Evolutionary conservation across 2,113 vertebrate species (phyloP).

Genomic region (Bufo bufo): DNA sequence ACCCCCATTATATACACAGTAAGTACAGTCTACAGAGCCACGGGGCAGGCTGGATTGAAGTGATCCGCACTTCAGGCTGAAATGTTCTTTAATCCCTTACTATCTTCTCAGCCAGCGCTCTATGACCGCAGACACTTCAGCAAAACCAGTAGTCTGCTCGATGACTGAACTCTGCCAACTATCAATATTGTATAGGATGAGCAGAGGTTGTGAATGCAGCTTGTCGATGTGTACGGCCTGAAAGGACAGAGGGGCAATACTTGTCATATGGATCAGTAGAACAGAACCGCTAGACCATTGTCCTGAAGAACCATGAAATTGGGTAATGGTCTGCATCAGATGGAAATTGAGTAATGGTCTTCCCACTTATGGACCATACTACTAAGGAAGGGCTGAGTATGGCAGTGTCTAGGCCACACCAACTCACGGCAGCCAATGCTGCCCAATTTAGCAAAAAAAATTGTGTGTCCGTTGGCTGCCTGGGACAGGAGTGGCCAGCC

Average conservation of each 20-base stretch:
- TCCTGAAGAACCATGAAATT: too few relatives aligned
- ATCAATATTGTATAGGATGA: neutral
- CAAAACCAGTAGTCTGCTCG: neutral
- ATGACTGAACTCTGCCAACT: neutral
- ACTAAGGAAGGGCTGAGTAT: too few relatives aligned
- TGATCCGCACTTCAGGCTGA: neutral
- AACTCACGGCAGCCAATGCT: too few relatives aligned
- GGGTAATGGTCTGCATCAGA: too few relatives aligned
- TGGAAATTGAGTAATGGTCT: too few relatives aligned
- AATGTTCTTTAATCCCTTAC: neutral
- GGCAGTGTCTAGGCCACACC: too few relatives aligned
- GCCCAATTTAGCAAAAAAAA: too few relatives aligned
- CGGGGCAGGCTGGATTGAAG: neutral
- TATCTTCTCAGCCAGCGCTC: neutral
- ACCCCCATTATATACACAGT: neutral
- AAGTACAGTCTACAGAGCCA: neutral
- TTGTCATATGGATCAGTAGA: neutral
- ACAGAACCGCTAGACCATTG: too few relatives aligned
- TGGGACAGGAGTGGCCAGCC: too few relatives aligned
- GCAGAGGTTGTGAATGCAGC: neutral
- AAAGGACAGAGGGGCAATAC: neutral
- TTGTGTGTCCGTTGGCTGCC: too few relatives aligned
- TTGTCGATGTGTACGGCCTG: neutral
- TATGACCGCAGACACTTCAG: neutral
- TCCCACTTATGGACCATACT: too few relatives aligned